Base-by-base conservation (phyloP, 1,140 invertebrate genomes). In the Orchesella cincta region DNA sequence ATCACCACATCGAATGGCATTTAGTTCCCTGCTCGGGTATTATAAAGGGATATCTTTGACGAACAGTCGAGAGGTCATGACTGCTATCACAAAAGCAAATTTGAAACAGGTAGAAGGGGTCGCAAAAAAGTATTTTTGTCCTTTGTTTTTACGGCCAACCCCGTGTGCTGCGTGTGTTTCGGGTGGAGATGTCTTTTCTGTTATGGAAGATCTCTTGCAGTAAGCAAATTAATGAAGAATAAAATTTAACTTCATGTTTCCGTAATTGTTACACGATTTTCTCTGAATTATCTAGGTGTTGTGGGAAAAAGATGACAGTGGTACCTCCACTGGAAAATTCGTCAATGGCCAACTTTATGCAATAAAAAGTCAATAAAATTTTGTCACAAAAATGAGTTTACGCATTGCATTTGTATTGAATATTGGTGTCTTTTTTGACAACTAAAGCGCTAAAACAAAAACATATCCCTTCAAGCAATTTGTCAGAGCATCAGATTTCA, bases 201-300 rank as follows among this genome's bases (percentile, higher is more conserved):
- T 73, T 23, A 73, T 39, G 1, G 35, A 73, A 2, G 71, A 35
- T 16, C 26, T 73, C 1, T 8, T 73, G 71, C 35, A 73, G 67
- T 73, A 33, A 36, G 29, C 23, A 14, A 34, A 71, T 34, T 31
- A 29, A 28, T 29, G 3, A 28, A 26, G 23, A 57, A 14, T 57
- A 3, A 57, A 57, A 23, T 23, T 57, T 3, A 57, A 26, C 3
- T 18, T 3, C 52, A 57, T 26, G 5, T 57, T 57, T 18, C 5
- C 5, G 23, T 14, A 23, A 23, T 12, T 26, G 8, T 57, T 5
- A 57, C 23, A 14, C 23, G 8, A 26, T 3, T 57, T 57, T 26
- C 14, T 57, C 23, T 57, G 5, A n/a, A 3, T 26, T 57, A 14
- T 18, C 8, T 23, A 57, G 52, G 14, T n/a, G 52, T 14, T 57